These are phyloP conservation scores for Gnathochromis pfefferi DNA, from an alignment of 2,113 vertebrate species.

Conservation along the genomic window DNA sequence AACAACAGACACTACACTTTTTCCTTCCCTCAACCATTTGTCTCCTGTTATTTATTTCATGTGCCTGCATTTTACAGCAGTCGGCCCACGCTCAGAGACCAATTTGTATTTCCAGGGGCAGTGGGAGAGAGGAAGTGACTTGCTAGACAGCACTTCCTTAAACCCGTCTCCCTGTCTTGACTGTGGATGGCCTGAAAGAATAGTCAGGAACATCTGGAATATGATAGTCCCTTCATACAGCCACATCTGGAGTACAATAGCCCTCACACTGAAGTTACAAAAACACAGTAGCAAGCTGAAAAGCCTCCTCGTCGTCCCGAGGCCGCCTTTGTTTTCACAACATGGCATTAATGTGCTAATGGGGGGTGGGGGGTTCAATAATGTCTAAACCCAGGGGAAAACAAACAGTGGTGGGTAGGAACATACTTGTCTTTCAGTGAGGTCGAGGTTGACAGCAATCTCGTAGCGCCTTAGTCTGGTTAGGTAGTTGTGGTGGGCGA, in stretches of 20 bases:
- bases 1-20: neutral
- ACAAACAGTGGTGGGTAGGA: neutral
- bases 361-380: neutral
- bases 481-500: slow-evolving; percentile 98
- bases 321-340: slow-evolving; percentile 44
- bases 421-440: slow-evolving; percentile 96
- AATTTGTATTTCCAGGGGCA: slow-evolving; percentile 11
- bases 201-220: slow-evolving; percentile 67
- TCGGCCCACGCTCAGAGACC: slow-evolving; percentile 43
- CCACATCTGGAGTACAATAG: slow-evolving; percentile 60
- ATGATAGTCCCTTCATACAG: slow-evolving; percentile 48
- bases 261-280: slow-evolving; percentile 14
- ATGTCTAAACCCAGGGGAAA: neutral
- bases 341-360: slow-evolving; percentile 46
- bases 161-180: slow-evolving; percentile 40
- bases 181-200: slow-evolving; percentile 51
- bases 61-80: slow-evolving; percentile 8
- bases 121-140: slow-evolving; percentile 58
- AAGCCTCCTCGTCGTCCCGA: neutral
- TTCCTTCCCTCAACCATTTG: slow-evolving; percentile 40
- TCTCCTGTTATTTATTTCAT: slow-evolving; percentile 61
- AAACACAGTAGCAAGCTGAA: slow-evolving; percentile 36
- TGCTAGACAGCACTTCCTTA: slow-evolving; percentile 61
- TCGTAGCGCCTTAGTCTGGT: slow-evolving; percentile 95
- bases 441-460: slow-evolving; percentile 96